Evolutionary conservation across 2,888 invertebrate species (phyloP), one percentile per base, ranked within the genome.

Genomic region (Diaperis boleti): DNA sequence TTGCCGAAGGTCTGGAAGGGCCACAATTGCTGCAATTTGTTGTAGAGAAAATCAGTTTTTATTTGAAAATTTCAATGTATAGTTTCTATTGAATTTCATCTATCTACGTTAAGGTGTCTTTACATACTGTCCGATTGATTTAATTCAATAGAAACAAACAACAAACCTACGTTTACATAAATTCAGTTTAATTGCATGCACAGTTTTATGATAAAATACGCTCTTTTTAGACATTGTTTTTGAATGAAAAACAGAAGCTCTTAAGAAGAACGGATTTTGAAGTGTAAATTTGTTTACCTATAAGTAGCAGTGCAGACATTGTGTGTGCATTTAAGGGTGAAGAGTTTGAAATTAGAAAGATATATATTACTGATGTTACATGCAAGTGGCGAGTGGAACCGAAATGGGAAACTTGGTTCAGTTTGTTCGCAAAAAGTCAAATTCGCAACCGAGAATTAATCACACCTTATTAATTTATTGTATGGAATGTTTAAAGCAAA

Each of bases 1-100:
- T 88, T 89, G 72, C 87, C 85, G 72, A 87, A 86, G 39, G 87
- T 86, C 88, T 92, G 92, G 80, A 92, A 92, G 75, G 92, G 91
- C 92, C 92, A 92, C 79, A 92, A 88, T 81, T 87, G 86, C 92
- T 92, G 86, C 82, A 84, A 83, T 39, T 50, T 42, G 18, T 2
- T 20, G 18, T 42, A 42, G 15, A 15, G 20, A n/a, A 20, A 17
- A 42, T 17, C n/a, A 17, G 20, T n/a, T 18, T 17, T 42, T 20
- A 26, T n/a, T 26, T n/a, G 6, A 6, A 20, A 26, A 3, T n/a
- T 26, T 2, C n/a, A 2, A 26, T 1, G n/a, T 2, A n/a, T 26
- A 20, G 20, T 20, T 7, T 42, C 41, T 4, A 42, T 42, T n/a
- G 41, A 42, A 42, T 42, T 42, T 41, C 17, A 5, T 41, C 31